These are phyloP conservation scores for Chaetoderma sp. DNA, from an alignment of 2,888 invertebrate species.

Conservation along the genomic window DNA sequence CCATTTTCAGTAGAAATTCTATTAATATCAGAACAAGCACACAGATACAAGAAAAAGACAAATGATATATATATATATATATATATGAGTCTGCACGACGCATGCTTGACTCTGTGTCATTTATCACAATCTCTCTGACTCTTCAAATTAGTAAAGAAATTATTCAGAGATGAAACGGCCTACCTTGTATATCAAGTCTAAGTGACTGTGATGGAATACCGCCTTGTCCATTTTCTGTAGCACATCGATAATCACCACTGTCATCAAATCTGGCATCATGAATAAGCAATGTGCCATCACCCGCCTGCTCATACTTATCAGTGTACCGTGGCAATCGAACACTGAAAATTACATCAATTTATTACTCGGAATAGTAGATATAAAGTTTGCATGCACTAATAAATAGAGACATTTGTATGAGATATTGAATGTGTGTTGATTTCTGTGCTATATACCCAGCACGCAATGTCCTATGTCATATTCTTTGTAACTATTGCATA, in stretches of 20 bases:
- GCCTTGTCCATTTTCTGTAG: constrained; percentile 44
- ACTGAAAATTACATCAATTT: constrained; percentile 75
- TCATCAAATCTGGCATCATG: constrained; percentile 91
- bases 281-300: constrained; percentile 93
- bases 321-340: background rate
- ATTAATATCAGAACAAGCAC: no score
- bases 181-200: constrained; percentile 54
- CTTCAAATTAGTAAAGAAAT: background rate
- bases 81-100: no score
- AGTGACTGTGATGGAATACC: constrained; percentile 47
- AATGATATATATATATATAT: no score
- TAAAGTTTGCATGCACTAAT: background rate
- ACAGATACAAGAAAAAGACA: no score
- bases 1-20: no score
- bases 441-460: no score
- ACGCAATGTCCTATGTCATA: no score
- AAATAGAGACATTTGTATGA: background rate
- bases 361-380: background rate
- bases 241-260: constrained; percentile 77
- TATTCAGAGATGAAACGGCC: background rate
- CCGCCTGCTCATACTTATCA: constrained; percentile 66
- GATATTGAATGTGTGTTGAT: background rate
- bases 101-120: no score
- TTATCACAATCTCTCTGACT: background rate
- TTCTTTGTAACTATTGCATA: no score